A percentile compares a stretch with the other conserved stretches of the same genome.
Conservation (phyloP, 2,797 vertebrate genomes). For the Diglossa cyanea region DNA sequence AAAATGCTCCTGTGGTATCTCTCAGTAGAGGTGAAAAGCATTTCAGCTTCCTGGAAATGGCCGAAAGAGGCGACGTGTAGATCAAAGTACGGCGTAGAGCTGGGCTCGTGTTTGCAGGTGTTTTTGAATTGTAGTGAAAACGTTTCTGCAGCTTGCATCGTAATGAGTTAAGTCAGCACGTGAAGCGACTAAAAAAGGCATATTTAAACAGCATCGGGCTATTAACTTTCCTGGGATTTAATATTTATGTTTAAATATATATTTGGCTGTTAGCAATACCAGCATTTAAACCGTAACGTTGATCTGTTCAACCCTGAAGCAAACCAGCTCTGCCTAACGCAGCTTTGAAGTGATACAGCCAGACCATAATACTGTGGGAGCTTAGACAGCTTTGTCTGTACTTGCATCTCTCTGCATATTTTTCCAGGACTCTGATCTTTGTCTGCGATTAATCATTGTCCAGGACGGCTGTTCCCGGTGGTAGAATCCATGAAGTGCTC, state of each 20-base stretch:
- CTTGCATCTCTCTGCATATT: constrained; percentile 30
- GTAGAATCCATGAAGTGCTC: constrained; percentile 13
- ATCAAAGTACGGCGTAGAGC: constrained; percentile 14
- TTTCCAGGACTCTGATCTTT: constrained; percentile 51
- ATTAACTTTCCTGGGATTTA: background rate
- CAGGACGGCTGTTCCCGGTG: constrained; percentile 29
- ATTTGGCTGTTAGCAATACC: background rate
- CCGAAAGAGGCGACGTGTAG: constrained; percentile 18
- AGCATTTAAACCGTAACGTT: background rate
- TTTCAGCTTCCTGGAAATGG: constrained; percentile 47
- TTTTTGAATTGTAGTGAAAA: background rate
- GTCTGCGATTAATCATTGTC: constrained; percentile 46
- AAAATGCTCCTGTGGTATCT: background rate
- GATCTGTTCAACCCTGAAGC: constrained; percentile 27
- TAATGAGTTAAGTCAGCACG: constrained; percentile 12
- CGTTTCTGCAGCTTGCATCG: constrained; percentile 26
- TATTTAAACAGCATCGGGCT: background rate
- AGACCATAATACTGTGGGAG: constrained; percentile 58
- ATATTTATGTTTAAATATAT: background rate
- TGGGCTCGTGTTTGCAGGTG: background rate
- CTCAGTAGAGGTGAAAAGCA: constrained; percentile 11
- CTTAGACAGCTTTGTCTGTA: constrained; percentile 53
- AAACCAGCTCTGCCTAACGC: background rate
- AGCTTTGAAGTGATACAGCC: constrained; percentile 28
- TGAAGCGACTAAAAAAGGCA: background rate